Base-by-base conservation (phyloP, 2,113 vertebrate species). In the Setophaga petechia region DNA sequence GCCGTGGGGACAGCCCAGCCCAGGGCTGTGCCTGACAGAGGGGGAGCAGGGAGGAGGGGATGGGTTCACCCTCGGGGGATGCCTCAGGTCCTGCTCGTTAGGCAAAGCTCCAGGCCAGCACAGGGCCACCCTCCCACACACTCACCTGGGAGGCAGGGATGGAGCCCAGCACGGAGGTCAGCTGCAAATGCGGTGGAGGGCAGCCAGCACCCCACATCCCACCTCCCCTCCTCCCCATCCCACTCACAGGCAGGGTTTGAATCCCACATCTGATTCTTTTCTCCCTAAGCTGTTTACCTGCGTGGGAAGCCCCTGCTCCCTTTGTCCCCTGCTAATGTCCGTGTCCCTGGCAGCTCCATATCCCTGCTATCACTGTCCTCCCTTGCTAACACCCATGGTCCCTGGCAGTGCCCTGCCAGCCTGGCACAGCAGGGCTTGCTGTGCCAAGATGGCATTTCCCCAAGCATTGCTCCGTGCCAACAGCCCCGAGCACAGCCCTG, bases 261-360 rank as follows among this genome's bases (percentile, higher is more conserved):
- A 84, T 31, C 51, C 44, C n/a, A 49, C 19, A 27, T 11, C 14
- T 41, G 11, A 19, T 51, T 35, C 46, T 21, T 87, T 59, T 49
- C 71, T 82, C 54, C 82, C 71, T 72, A 25, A 52, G 4, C 33
- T 5, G 0, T 78, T 91, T 74, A 30, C 21, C 46, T 25, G 41
- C 6, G 0, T 2, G 16, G 19, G 46, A 66, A 90, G 15, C 3
- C 57, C 24, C 15, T 27, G 22, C 15, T 78, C 21, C 37, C 25
- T 63, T 33, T 14, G 2, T 31, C 10, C 59, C 46, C 35, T 46
- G 41, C 22, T 47, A 3, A 80, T 7, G 9, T 24, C 33, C 2
- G 1, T 5, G 6, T 16, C 30, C 24, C 43, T 46, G 44, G 55
- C 35, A 83, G 52, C 59, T 35, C 14, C 16, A 2, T 1, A 0